Conservation (phyloP, 2,797 vertebrate genomes). For the Hemibagrus guttatus region DNA sequence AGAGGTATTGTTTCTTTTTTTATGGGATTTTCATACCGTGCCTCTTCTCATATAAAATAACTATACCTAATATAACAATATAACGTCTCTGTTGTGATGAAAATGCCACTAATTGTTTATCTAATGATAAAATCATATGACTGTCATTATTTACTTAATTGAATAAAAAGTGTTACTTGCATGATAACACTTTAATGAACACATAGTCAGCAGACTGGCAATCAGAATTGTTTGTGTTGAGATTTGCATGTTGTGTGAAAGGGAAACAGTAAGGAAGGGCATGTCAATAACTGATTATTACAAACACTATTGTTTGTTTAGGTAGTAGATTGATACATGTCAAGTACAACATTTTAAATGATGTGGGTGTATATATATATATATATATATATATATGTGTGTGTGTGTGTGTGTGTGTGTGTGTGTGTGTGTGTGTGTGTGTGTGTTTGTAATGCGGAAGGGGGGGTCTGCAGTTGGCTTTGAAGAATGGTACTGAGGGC, state of each 20-base stretch:
- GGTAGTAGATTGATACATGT: conserved; percentile 18
- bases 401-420: background rate
- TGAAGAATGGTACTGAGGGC: conserved; percentile 61
- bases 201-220: background rate
- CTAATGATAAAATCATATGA: background rate
- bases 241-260: background rate
- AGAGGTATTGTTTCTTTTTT: background rate
- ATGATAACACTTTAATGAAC: background rate
- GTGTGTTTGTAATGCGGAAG: background rate
- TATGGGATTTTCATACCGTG: background rate
- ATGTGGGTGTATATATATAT: background rate
- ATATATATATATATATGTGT: background rate
- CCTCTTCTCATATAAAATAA: background rate
- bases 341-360: conserved; percentile 13
- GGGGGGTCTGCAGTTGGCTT: conserved; percentile 50
- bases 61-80: background rate
- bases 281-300: conserved; percentile 15
- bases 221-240: background rate
- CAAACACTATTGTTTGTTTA: conserved; percentile 36
- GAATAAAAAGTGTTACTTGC: background rate
- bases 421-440: conserved; percentile 1
- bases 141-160: background rate
- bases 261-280: background rate
- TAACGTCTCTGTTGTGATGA: too few species aligned
- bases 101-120: background rate